These are phyloP conservation scores for Orchesella cincta DNA, from an alignment of 1,140 invertebrate genomes.

Conservation along the genomic window DNA sequence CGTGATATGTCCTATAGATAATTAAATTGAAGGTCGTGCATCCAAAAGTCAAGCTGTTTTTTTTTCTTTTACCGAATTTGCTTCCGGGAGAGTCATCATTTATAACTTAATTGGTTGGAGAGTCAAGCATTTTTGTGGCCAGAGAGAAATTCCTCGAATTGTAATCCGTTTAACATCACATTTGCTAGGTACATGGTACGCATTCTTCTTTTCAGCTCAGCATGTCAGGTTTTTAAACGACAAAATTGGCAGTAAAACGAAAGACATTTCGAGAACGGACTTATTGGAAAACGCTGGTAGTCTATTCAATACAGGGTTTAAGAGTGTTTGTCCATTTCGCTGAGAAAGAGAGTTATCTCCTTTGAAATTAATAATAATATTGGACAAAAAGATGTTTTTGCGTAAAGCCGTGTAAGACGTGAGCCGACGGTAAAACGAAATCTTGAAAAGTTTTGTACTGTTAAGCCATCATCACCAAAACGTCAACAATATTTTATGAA, in stretches of 20 bases:
- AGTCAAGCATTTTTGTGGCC: too few species aligned
- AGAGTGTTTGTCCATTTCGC: not conserved
- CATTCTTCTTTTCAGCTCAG: too few species aligned
- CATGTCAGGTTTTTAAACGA: not conserved
- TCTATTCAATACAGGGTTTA: too few species aligned
- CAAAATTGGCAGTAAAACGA: not conserved
- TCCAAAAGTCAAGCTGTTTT: too few species aligned
- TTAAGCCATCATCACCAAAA: not conserved
- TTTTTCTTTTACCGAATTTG: too few species aligned
- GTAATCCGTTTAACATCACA: too few species aligned
- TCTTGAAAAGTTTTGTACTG: not conserved
- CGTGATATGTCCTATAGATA: too few species aligned
- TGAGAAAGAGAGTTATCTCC: not conserved
- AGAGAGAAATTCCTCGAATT: too few species aligned
- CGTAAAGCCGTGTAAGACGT: not conserved
- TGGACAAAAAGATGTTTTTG: not conserved
- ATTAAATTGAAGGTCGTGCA: too few species aligned
- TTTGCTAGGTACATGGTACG: too few species aligned
- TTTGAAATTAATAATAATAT: not conserved
- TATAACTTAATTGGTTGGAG: too few species aligned
- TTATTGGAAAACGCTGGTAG: not conserved
- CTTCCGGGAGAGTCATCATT: too few species aligned
- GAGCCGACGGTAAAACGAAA: not conserved
- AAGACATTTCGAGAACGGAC: not conserved
- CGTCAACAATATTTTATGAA: slow-evolving; percentile 18